Evolutionary conservation across 2,888 invertebrate genomes (phyloP).

Genomic region (Pocota personata): DNA sequence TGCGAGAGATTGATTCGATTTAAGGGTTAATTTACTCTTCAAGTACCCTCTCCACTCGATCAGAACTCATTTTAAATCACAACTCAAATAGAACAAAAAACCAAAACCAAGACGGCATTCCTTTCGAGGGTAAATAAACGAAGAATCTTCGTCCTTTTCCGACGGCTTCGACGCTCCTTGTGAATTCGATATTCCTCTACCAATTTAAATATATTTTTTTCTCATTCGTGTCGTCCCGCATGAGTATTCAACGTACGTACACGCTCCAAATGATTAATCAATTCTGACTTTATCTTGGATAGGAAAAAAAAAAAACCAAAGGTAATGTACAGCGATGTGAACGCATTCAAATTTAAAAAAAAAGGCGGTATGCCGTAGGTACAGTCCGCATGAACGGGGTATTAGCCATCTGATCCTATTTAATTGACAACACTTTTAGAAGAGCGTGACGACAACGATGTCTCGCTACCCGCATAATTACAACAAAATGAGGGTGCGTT

Average conservation of each 20-base stretch:
- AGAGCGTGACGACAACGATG: constrained; percentile 50
- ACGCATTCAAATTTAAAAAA: too few relatives aligned
- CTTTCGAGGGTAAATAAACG: constrained; percentile 49
- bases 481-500: constrained; percentile 59
- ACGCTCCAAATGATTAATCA: constrained; percentile 71
- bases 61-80: constrained; percentile 43
- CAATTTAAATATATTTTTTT: constrained; percentile 45
- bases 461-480: constrained; percentile 67
- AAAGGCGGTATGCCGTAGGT: constrained; percentile 17
- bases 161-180: background rate
- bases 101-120: constrained; percentile 44
- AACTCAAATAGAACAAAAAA: constrained; percentile 17
- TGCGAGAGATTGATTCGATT: constrained; percentile 73
- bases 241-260: constrained; percentile 49
- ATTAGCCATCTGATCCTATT: constrained; percentile 54
- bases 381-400: constrained; percentile 49
- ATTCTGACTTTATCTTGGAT: constrained; percentile 53
- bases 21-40: constrained; percentile 72
- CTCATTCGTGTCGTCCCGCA: constrained; percentile 57
- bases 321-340: constrained; percentile 47
- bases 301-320: constrained; percentile 26
- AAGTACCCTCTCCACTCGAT: constrained; percentile 49
- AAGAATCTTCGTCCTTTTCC: constrained; percentile 38
- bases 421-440: constrained; percentile 57
- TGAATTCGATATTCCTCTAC: constrained; percentile 41